Percentiles rank a stretch among this genome's conserved stretches.
Evolutionary conservation across 2,888 invertebrate genomes (phyloP).

Genomic region (Phaonia tiefii): DNA sequence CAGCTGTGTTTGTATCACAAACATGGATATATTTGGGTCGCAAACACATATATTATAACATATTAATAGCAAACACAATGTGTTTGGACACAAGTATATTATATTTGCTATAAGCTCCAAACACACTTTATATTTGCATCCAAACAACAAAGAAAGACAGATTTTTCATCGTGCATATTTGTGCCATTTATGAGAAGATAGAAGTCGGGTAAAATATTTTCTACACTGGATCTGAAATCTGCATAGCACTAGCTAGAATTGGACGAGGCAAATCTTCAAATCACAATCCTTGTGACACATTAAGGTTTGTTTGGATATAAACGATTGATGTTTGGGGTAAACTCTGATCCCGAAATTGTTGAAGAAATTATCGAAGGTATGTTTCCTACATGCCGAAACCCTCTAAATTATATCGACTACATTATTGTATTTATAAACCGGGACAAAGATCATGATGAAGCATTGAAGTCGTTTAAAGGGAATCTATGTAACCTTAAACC

Average conservation of each 20-base stretch:
- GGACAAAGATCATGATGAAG: conserved; percentile 70
- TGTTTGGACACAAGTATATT: no score
- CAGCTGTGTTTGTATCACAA: no score
- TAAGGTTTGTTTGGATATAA: conserved; percentile 72
- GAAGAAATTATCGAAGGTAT: conserved; percentile 71
- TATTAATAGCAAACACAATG: no score
- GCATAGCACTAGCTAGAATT: conserved; percentile 72
- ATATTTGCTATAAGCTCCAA: no score
- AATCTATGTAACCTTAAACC: conserved; percentile 70
- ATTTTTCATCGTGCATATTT: no score
- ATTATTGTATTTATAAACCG: conserved; percentile 70
- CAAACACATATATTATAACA: no score
- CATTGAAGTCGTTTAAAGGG: conserved; percentile 53
- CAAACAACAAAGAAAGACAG: no score
- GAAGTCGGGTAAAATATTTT: conserved; percentile 18
- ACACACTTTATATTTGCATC: no score
- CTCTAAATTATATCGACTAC: conserved; percentile 70
- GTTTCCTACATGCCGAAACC: conserved; percentile 69
- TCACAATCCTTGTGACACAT: conserved; percentile 63
- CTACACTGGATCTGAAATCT: conserved; percentile 30
- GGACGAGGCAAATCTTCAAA: conserved; percentile 55
- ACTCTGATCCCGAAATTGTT: conserved; percentile 70
- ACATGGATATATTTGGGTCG: no score
- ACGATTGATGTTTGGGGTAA: conserved; percentile 76
- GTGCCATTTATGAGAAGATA: no score